A percentile compares a stretch with the other conserved stretches of the same genome.
Evolutionary conservation across 2,113 vertebrate species (phyloP).

Genomic region (Hydrochoerus hydrochaeris): DNA sequence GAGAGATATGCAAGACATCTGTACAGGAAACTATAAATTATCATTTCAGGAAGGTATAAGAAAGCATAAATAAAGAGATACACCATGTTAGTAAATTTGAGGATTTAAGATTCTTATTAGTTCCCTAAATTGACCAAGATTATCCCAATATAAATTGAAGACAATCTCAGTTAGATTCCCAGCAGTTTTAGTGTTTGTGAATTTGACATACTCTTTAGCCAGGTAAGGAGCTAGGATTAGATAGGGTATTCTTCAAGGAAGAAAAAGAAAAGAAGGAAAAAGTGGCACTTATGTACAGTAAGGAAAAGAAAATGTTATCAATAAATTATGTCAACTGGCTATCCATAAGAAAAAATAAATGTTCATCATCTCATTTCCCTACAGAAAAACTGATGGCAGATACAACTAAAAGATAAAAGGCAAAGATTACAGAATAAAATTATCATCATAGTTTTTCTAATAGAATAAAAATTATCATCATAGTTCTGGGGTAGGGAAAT

Average conservation of each 20-base stretch:
- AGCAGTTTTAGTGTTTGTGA: neutral
- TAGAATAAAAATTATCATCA: neutral
- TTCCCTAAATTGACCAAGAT: neutral
- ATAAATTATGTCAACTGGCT: neutral
- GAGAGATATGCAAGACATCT: neutral
- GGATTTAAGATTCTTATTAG: neutral
- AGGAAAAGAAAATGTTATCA: constrained; percentile 2
- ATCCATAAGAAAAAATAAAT: neutral
- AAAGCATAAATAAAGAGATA: constrained; percentile 4
- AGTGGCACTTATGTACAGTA: neutral
- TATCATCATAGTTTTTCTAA: neutral
- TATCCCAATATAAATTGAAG: neutral
- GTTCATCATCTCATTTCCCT: neutral
- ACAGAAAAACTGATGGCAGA: constrained; percentile 33
- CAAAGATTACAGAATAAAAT: constrained; percentile 32
- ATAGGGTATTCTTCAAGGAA: neutral
- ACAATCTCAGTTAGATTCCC: neutral
- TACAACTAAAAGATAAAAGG: constrained; percentile 15
- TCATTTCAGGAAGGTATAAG: neutral
- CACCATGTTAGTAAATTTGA: neutral
- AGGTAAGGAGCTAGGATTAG: neutral
- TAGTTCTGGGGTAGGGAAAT: neutral
- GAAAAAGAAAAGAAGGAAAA: neutral
- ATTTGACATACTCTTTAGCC: constrained; percentile 22
- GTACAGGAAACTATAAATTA: constrained; percentile 32